Percentiles rank a stretch among this genome's conserved stretches.
Evolutionary conservation across 2,113 vertebrate genomes (phyloP).

Genomic region (Chunga burmeisteri): DNA sequence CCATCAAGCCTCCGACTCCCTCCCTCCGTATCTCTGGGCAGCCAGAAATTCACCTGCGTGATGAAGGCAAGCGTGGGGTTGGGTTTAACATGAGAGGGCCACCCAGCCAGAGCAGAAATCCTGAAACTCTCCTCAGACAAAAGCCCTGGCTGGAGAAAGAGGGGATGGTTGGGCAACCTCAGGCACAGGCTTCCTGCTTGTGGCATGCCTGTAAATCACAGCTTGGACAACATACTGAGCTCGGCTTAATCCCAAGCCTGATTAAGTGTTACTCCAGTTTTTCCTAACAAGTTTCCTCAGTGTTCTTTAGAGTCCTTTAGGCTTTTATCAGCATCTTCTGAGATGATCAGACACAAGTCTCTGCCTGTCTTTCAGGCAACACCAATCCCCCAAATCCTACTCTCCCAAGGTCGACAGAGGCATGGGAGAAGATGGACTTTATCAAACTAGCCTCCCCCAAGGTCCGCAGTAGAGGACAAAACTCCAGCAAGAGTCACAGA

Average conservation of each 20-base stretch:
- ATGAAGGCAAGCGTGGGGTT: fast-evolving
- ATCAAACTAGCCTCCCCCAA: neutral
- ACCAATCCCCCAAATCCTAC: neutral
- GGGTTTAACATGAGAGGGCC: neutral
- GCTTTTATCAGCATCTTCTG: neutral
- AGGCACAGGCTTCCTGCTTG: neutral
- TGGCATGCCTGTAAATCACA: neutral
- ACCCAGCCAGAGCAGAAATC: neutral
- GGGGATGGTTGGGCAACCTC: neutral
- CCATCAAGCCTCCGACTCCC: neutral
- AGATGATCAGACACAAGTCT: neutral
- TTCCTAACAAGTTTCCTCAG: neutral
- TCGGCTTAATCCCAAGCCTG: neutral
- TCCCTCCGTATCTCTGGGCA: neutral
- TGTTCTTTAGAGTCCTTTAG: neutral
- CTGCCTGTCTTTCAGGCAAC: neutral
- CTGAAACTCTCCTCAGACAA: neutral
- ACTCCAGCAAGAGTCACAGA: neutral
- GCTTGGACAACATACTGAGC: neutral
- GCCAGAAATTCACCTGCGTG: neutral
- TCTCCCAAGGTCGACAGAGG: neutral
- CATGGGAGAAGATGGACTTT: neutral
- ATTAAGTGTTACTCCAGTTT: neutral
- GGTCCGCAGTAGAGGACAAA: neutral
- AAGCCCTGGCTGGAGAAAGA: neutral